These are phyloP conservation scores for Takifugu bimaculatus DNA, from an alignment of 2,113 vertebrate genomes.

Conservation along the genomic window DNA sequence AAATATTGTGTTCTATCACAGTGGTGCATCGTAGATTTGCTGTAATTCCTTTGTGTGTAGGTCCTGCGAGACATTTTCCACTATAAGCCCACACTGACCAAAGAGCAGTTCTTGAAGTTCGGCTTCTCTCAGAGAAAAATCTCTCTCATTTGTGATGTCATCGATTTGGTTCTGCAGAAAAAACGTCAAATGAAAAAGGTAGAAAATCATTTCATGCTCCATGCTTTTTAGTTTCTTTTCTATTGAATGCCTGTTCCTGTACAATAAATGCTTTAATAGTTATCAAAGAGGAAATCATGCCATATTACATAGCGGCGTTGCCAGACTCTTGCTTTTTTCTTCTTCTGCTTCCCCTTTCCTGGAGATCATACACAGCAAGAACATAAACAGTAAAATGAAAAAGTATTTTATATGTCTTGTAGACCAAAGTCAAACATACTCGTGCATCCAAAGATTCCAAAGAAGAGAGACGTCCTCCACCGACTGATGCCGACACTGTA, in stretches of 20 bases:
- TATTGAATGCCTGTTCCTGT: background rate
- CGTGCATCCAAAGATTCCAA: slow-evolving; percentile 5
- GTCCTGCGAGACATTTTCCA: slow-evolving; percentile 89
- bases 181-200: slow-evolving; percentile 81
- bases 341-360: background rate
- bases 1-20: background rate
- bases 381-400: background rate
- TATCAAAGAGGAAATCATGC: background rate
- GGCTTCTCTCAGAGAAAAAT: slow-evolving; percentile 92
- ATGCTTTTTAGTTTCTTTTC: background rate
- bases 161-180: slow-evolving; percentile 82
- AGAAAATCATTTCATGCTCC: background rate
- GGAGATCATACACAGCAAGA: too few relatives aligned
- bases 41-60: slow-evolving; percentile 59
- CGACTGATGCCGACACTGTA: slow-evolving; percentile 14
- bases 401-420: slow-evolving; percentile 1
- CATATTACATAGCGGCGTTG: background rate
- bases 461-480: slow-evolving; percentile 4
- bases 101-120: slow-evolving; percentile 90
- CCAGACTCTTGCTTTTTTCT: background rate
- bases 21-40: background rate
- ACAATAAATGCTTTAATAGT: background rate
- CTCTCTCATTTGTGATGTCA: slow-evolving; percentile 86
- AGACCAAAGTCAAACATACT: slow-evolving; percentile 32
- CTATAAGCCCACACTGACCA: slow-evolving; percentile 88